Base-by-base conservation (phyloP, 2,113 vertebrate species). In the Xenotilapia caudafasciata region DNA sequence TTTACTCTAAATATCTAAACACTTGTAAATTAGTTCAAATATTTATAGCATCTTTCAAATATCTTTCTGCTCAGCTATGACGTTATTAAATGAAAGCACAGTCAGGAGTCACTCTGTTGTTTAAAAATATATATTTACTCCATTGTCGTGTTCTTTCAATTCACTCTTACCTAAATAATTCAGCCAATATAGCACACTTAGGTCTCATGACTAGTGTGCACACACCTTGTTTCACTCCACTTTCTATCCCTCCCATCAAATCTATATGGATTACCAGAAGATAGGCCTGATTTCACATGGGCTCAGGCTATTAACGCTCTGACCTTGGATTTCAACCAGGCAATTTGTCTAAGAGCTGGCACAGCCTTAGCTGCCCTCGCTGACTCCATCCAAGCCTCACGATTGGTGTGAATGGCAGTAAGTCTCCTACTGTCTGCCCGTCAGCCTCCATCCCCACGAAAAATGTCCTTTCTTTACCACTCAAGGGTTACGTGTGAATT, bases 271-370 rank as follows among this genome's bases (percentile, higher is more conserved):
- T 94, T 94, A 94, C 90, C 89, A 86, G 82, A 79, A 77, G 91
- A 93, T 89, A 38, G 92, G 88, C 85, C 88, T 93, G 93, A 94
- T 94, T 95, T 95, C 93, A 92, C 94, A 92, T 85, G 88, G 89
- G 86, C 92, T 89, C 92, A 58, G 80, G 87, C 93, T 92, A 94
- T 95, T 95, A 95, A 93, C 89, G 73, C 91, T 80, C 86, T 93
- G 94, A 93, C 95, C 95, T 95, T 95, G 94, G 94, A 92, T 89
- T 93, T 87, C 86, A 89, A 94, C 90, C 93, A 92, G 93, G 88
- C 93, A 94, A 94, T 95, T 93, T 94, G 86, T 94, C 90, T 93
- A 79, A 94, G 87, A 89, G 92, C 90, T 81, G 91, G 90, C 90
- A 77, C 77, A 45, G 88, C 60, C 86, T 83, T 17, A 51, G 84